Base-by-base conservation (phyloP, 2,113 vertebrate genomes). In the Odontophorus gujanensis region DNA sequence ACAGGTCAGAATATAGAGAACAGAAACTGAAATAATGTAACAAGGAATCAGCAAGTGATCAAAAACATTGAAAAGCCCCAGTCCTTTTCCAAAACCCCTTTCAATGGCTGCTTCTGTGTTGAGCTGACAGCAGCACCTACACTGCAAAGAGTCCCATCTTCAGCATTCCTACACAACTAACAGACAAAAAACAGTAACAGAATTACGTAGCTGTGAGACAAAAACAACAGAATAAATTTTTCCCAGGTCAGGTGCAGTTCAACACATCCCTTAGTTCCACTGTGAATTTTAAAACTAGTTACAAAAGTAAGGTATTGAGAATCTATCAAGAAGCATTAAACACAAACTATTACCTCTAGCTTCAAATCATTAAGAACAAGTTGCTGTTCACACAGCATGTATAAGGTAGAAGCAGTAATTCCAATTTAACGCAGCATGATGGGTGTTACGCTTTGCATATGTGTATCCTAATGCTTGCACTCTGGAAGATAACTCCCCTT, bases 1-100 rank as follows among this genome's bases (percentile, higher is more conserved):
- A 15, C 0, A 0, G 1, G 13, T 14, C 11, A 89, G 57, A 76
- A 81, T 6, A 13, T 0, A 59, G 24, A 21, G 81, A 73, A 58
- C 5, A 36, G 24, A 75, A 51, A 15, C 18, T 40, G 21, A 26
- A 59, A n/a, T 36, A 45, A 14, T 5, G 16, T 17, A 47, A 22
- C 55, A 43, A 34, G 30, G 21, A 86, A 19, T 51, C 7, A 30
- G 8, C 9, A 34, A 67, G 28, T 43, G 40, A 66, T 11, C 2
- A 8, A 79, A 73, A 89, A 32, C 0, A 2, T 24, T 28, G 26
- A 53, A 43, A 80, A 38, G 28, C 13, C 3, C 0, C 18, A 58
- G 28, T 11, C 14, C 32, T 15, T 86, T 48, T 21, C 55, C 24
- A n/a, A 55, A 88, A 59, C 3, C 71, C 30, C 61, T 40, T 8